Evolutionary conservation across 2,797 vertebrate genomes (phyloP), one percentile per base, ranked within the genome.

Genomic region (Poecile montanus): DNA sequence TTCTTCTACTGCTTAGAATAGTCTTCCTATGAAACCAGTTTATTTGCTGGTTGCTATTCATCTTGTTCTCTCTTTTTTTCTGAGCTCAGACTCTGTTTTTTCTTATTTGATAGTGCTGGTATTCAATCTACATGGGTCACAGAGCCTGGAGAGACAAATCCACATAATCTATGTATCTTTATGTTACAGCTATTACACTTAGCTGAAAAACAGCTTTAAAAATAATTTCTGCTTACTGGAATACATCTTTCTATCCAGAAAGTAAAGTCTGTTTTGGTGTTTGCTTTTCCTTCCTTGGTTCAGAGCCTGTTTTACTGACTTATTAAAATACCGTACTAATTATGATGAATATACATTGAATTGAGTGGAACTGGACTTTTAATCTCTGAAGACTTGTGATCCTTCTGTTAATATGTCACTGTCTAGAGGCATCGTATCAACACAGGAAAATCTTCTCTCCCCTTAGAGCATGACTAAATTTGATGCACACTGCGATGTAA

Each of bases 271-370:
- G 6, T 30, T 72, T 34, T 44, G 13, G 0, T 23, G 12, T 18
- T 51, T 11, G 32, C 20, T 29, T 8, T 0, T 0, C 4, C 8
- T 13, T 23, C 16, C 12, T 71, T 81, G 45, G 2, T 65, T 78
- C 6, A 6, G 34, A 91, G n/a, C 10, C 45, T 74, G 8, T 61
- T 83, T 75, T 85, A 79, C 16, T 57, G 56, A 34, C 44, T 68
- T 61, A 58, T 65, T 67, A 68, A 87, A 85, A 76, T 20, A 56
- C 42, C 12, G 12, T 74, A 16, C 26, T 88, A 70, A 73, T 81
- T 65, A 58, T 87, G 29, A 79, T 82, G 10, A 85, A 61, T 71
- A 40, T 32, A 76, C 21, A 38, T 40, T n/a, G 47, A 74, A n/a
- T 71, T 74, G 27, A 84, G 23, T 60, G 50, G 63, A 94, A 73